Conservation (phyloP, 2,888 invertebrate genomes). For the Tribolium freemani region DNA sequence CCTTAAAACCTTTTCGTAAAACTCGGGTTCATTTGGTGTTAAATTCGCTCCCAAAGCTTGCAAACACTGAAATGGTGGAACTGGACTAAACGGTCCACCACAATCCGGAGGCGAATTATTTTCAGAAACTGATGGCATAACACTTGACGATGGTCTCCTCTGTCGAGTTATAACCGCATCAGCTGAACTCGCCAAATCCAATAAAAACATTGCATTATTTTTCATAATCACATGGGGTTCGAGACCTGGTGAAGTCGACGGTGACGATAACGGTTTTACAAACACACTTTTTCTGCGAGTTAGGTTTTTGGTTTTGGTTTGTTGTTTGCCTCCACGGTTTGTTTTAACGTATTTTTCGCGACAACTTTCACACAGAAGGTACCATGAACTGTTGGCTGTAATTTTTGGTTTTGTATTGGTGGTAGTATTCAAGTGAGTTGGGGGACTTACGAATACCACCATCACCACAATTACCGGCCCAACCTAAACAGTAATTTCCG, state of each 20-base stretch:
- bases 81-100: constrained; percentile 71
- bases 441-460: constrained; percentile 77
- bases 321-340: constrained; percentile 59
- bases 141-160: constrained; percentile 60
- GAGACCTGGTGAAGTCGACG: constrained; percentile 62
- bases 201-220: constrained; percentile 93
- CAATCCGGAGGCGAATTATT: constrained; percentile 72
- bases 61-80: constrained; percentile 75
- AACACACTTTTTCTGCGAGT: constrained; percentile 55
- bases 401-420: neutral
- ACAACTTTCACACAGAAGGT: constrained; percentile 92
- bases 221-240: constrained; percentile 81
- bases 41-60: constrained; percentile 68
- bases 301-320: constrained; percentile 63
- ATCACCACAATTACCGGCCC: constrained; percentile 91
- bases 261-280: constrained; percentile 55
- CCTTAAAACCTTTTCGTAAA: constrained; percentile 69
- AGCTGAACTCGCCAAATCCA: constrained; percentile 88
- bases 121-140: constrained; percentile 72
- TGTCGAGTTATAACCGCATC: constrained; percentile 65
- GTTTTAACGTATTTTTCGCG: constrained; percentile 80
- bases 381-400: constrained; percentile 83
- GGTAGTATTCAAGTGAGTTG: neutral
- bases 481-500: constrained; percentile 89
- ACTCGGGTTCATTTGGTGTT: constrained; percentile 59